Percentiles rank a stretch among this genome's conserved stretches.
These are phyloP conservation scores for Synanceia verrucosa DNA, from an alignment of 2,797 vertebrate genomes.

Conservation along the genomic window DNA sequence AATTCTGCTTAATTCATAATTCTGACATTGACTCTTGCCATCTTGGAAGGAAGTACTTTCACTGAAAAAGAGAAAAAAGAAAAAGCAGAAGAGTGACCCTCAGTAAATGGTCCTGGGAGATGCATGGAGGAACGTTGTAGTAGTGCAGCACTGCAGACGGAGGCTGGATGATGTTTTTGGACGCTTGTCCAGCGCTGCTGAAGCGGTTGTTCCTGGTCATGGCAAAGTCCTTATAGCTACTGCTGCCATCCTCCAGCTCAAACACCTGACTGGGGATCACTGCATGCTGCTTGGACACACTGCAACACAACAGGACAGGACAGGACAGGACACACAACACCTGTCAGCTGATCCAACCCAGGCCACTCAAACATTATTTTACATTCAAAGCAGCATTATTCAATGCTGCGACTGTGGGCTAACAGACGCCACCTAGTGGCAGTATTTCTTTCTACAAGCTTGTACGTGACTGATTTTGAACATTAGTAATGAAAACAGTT, in stretches of 20 bases:
- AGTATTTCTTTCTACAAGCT: background rate
- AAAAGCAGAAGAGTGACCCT: no score
- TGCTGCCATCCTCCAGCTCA: constrained; percentile 94
- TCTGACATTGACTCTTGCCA: no score
- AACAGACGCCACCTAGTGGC: background rate
- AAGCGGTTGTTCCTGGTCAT: constrained; percentile 99
- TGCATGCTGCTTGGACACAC: constrained; percentile 96
- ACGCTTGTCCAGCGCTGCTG: constrained; percentile 96
- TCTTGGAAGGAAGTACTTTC: no score
- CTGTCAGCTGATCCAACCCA: background rate
- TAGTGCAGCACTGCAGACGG: constrained; percentile 96
- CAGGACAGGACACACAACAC: no score
- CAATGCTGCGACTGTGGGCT: background rate
- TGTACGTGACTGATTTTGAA: no score
- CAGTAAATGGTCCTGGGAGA: constrained; percentile 92
- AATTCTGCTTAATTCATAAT: no score
- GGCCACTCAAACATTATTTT: background rate
- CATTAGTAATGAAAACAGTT: no score
- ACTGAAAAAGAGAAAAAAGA: no score
- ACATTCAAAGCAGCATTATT: background rate
- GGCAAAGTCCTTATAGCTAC: constrained; percentile 97
- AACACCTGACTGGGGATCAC: constrained; percentile 98
- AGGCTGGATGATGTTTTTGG: constrained; percentile 98
- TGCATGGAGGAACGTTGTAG: constrained; percentile 93
- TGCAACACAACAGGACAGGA: constrained; percentile 52